A percentile compares a stretch with the other conserved stretches of the same genome.
phyloP scores from a whole-genome alignment of 2,113 vertebrate genomes.

The Atlantisia rogersi region DNA sequence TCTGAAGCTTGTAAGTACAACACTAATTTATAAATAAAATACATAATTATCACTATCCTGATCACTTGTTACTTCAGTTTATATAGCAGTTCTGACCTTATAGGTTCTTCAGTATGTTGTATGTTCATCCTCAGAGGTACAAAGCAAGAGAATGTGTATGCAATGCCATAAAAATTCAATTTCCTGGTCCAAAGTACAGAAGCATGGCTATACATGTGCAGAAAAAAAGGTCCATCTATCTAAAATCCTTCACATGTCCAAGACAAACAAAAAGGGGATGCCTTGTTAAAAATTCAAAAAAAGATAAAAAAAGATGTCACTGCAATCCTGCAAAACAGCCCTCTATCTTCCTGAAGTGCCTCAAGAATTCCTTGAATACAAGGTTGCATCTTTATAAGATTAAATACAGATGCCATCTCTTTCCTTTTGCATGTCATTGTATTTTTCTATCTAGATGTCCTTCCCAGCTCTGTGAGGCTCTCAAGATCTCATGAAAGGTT shows the following conservation, averaged over 20 bases:
- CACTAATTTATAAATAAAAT: not conserved
- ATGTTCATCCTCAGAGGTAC: not conserved
- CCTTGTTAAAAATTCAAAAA: too few species aligned
- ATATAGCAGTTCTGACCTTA: not conserved
- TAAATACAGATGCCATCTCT: not conserved
- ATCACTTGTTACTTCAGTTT: not conserved
- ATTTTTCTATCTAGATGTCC: not conserved
- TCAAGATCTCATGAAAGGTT: not conserved
- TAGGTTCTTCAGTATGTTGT: not conserved
- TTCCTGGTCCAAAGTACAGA: not conserved
- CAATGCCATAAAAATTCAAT: not conserved
- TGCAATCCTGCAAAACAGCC: not conserved
- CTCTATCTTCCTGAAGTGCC: not conserved
- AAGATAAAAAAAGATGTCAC: not conserved
- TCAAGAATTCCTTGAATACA: not conserved
- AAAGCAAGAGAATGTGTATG: rapidly evolving
- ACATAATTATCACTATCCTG: not conserved
- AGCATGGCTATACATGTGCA: not conserved
- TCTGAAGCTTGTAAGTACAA: not conserved
- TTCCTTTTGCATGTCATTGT: not conserved
- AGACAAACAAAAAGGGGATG: not conserved
- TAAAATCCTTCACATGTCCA: not conserved
- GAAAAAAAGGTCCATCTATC: not conserved
- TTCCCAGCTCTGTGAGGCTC: not conserved
- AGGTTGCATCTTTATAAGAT: not conserved